phyloP scores from a whole-genome alignment of 2,113 vertebrate species.

The Notiomystis cincta region DNA sequence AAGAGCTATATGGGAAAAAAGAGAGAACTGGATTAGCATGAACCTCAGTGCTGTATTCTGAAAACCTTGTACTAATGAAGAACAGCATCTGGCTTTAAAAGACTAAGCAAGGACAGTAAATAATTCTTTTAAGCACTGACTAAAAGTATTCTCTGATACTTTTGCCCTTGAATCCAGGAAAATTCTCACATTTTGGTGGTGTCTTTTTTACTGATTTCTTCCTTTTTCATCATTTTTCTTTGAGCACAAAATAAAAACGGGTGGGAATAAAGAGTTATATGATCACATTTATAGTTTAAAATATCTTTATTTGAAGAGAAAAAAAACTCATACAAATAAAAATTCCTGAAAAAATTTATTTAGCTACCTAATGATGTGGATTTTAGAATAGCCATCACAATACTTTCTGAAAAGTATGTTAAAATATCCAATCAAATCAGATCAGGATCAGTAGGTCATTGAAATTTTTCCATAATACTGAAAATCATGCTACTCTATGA shows the following conservation, averaged over 20 bases:
- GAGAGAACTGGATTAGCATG: not conserved
- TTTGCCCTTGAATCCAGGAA: not conserved
- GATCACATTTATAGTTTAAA: not conserved
- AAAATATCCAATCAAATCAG: not conserved
- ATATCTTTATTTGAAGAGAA: not conserved
- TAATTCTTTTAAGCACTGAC: not conserved
- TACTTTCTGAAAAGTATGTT: not conserved
- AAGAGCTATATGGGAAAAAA: not conserved
- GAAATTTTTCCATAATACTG: not conserved
- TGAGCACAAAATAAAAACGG: not conserved
- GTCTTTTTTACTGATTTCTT: not conserved
- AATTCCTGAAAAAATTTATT: not conserved
- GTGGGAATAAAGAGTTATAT: accelerated
- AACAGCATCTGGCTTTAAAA: not conserved
- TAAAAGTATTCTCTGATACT: not conserved
- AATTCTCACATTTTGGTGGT: not conserved
- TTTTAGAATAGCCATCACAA: not conserved
- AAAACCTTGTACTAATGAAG: not conserved
- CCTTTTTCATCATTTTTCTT: not conserved
- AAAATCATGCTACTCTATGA: not conserved
- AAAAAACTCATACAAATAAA: not conserved
- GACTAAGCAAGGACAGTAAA: not conserved
- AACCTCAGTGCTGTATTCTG: not conserved
- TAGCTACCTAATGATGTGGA: not conserved
- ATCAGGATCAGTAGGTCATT: not conserved